A percentile compares a stretch with the other conserved stretches of the same genome.
Conservation (phyloP, 1,140 invertebrate genomes). For the Bombus breviceps region DNA sequence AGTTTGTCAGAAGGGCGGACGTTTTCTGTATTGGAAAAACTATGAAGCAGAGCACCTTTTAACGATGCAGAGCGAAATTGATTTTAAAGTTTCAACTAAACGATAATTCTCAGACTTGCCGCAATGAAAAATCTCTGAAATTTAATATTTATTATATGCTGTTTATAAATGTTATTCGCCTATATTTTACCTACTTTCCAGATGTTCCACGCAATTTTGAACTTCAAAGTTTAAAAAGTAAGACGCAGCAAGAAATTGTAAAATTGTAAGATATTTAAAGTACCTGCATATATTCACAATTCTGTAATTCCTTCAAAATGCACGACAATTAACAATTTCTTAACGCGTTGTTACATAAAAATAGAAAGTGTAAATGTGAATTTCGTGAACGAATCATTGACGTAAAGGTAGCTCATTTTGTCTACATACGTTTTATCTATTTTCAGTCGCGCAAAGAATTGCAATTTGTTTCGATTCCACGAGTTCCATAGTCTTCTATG, state of each 20-base stretch:
- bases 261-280: background rate
- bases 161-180: background rate
- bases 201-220: background rate
- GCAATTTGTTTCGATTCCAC: background rate
- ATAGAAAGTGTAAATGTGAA: too few species aligned
- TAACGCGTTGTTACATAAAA: background rate
- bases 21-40: constrained; percentile 14
- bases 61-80: background rate
- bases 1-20: background rate
- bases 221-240: background rate
- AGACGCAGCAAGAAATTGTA: background rate
- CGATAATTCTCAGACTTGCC: background rate
- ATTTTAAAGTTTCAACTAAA: constrained; percentile 13
- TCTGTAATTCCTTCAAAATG: background rate
- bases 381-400: too few species aligned
- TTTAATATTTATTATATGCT: background rate
- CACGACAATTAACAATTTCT: too few species aligned
- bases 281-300: background rate
- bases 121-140: background rate
- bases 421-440: background rate
- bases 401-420: too few species aligned
- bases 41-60: background rate
- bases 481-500: background rate
- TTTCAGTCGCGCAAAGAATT: background rate
- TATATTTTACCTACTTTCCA: background rate